Conservation (phyloP, 2,888 invertebrate genomes). For the Drosophila mulleri region DNA sequence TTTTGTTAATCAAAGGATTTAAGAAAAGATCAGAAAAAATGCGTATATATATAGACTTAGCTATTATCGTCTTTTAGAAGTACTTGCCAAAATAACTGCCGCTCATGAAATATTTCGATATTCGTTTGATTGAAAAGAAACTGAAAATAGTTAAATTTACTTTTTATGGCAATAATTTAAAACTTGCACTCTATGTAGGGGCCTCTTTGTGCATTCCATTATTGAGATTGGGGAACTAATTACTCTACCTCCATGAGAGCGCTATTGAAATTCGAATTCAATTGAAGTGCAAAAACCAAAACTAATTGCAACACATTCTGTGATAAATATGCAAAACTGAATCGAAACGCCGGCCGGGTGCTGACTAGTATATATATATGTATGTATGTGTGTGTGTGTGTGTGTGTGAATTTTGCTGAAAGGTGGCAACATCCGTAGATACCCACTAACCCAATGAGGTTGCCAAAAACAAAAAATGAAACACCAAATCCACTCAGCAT, state of each 20-base stretch:
- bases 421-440: conserved; percentile 8
- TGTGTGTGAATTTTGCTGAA: background rate
- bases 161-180: background rate
- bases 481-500: conserved; percentile 20
- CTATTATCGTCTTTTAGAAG: too few species aligned
- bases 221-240: conserved; percentile 5
- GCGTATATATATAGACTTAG: too few species aligned
- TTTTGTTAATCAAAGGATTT: too few species aligned
- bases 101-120: background rate
- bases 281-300: conserved; percentile 60
- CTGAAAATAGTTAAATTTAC: background rate
- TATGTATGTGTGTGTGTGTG: background rate
- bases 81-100: background rate
- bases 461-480: conserved; percentile 20
- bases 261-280: conserved; percentile 35
- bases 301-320: conserved; percentile 53
- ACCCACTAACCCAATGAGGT: conserved; percentile 35
- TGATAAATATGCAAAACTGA: conserved; percentile 60
- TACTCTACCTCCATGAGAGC: background rate
- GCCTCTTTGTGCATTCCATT: conserved; percentile 1
- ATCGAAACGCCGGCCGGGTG: conserved; percentile 34
- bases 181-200: background rate
- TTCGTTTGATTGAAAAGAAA: too few species aligned
- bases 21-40: too few species aligned
- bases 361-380: background rate